Conservation (phyloP, 2,888 invertebrate species). For the Sarcophaga rosellei region DNA sequence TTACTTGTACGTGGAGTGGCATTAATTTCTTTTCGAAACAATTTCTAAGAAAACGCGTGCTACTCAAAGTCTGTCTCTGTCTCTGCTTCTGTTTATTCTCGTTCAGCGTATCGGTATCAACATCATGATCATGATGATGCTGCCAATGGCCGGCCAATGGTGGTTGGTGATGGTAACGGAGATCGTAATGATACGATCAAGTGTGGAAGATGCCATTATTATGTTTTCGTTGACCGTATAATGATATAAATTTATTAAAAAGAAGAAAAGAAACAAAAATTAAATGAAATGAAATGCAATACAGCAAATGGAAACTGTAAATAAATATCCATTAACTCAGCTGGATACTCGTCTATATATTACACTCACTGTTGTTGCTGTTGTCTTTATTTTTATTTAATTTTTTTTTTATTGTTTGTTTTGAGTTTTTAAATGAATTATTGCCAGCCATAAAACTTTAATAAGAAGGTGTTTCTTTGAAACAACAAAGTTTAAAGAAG, state of each 20-base stretch:
- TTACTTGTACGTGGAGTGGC: background rate
- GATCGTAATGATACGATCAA: conserved; percentile 54
- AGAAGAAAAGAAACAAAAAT: background rate
- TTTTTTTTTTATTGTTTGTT: conserved; percentile 18
- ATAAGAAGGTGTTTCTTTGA: conserved; percentile 52
- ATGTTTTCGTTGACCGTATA: conserved; percentile 47
- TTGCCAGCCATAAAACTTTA: conserved; percentile 49
- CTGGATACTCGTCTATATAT: conserved; percentile 73
- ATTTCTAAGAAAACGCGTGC: conserved; percentile 68
- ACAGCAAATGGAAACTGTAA: conserved; percentile 70
- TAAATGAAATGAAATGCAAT: background rate
- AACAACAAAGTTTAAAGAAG: conserved; percentile 40
- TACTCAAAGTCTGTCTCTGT: conserved; percentile 53
- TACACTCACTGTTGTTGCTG: conserved; percentile 66
- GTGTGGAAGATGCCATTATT: conserved; percentile 67
- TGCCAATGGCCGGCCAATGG: background rate
- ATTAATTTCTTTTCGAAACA: conserved; percentile 31
- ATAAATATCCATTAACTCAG: conserved; percentile 79
- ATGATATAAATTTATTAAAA: conserved; percentile 49
- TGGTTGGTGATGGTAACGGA: conserved; percentile 21
- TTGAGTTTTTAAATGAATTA: conserved; percentile 50
- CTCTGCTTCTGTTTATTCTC: conserved; percentile 51
- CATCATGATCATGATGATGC: conserved; percentile 28
- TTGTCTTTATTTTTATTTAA: conserved; percentile 20
- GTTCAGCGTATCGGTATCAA: conserved; percentile 52